Percentiles rank a stretch among this genome's conserved stretches.
Conservation (phyloP, 2,888 invertebrate genomes). For the Priocnemis perturbator region DNA sequence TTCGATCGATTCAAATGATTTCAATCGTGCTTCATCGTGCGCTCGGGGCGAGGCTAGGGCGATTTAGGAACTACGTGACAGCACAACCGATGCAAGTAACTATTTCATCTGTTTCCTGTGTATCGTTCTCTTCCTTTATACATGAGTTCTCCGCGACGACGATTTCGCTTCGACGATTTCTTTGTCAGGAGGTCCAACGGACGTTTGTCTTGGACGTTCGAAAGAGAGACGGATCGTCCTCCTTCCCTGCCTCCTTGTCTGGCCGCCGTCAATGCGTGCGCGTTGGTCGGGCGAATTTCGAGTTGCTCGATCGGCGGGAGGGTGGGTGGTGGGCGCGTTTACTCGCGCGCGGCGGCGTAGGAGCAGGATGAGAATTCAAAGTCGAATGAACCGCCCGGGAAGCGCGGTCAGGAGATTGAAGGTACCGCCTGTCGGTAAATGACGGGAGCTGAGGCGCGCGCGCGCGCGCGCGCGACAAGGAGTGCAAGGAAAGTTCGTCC, state of each 20-base stretch:
- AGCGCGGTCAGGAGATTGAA: slow-evolving; percentile 17
- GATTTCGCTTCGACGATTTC: slow-evolving; percentile 6
- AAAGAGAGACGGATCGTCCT: too few species aligned
- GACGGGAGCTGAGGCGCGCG: not conserved
- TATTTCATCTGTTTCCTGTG: slow-evolving; percentile 63
- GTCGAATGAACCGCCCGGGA: too few species aligned
- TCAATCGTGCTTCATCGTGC: slow-evolving; percentile 54
- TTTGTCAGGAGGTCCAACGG: not conserved
- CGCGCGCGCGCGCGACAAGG: too few species aligned
- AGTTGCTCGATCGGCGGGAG: too few species aligned
- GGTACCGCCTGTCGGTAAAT: slow-evolving; percentile 40
- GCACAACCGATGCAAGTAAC: slow-evolving; percentile 76
- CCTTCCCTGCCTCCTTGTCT: not conserved
- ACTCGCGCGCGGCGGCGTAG: too few species aligned
- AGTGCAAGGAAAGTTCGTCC: not conserved
- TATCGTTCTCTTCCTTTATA: slow-evolving; percentile 42
- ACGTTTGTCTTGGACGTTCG: not conserved
- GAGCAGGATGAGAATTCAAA: too few species aligned
- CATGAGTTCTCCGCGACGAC: slow-evolving; percentile 32
- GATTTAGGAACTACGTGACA: slow-evolving; percentile 75
- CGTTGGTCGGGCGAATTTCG: too few species aligned
- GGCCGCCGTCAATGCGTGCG: too few species aligned
- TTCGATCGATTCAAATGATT: slow-evolving; percentile 23
- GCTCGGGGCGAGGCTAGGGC: slow-evolving; percentile 74
- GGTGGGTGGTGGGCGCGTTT: too few species aligned